Evolutionary conservation across 2,113 vertebrate species (phyloP).

Genomic region (Aspiorhynchus laticeps): DNA sequence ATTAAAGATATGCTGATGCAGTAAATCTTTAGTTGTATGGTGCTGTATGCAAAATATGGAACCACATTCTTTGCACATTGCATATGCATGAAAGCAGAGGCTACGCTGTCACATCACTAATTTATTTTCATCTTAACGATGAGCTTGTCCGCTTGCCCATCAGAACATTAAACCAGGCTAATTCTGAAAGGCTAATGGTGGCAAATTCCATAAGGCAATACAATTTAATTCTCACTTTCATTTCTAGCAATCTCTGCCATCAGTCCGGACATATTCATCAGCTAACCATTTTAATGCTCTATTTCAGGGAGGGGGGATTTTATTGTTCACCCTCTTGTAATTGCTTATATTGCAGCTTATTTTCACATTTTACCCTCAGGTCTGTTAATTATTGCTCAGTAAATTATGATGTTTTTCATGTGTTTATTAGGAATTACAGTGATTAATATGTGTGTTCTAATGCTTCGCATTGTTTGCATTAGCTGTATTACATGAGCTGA

Average conservation of each 20-base stretch:
- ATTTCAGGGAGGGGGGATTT: background rate
- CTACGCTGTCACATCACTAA: slow-evolving; percentile 45
- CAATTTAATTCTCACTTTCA: slow-evolving; percentile 14
- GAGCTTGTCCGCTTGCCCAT: background rate
- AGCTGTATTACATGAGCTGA: background rate
- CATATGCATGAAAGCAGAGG: slow-evolving; percentile 44
- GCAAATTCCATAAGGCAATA: slow-evolving; percentile 33
- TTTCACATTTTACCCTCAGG: slow-evolving; percentile 12
- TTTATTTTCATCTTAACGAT: slow-evolving; percentile 38
- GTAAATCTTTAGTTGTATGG: background rate
- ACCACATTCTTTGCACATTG: background rate
- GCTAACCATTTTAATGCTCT: slow-evolving; percentile 4
- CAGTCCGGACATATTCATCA: background rate
- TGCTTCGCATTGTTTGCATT: background rate
- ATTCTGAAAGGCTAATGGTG: slow-evolving; percentile 31
- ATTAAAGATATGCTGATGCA: background rate
- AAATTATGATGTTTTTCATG: background rate
- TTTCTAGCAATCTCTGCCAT: background rate
- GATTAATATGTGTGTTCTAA: background rate
- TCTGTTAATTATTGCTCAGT: slow-evolving; percentile 5
- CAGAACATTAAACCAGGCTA: slow-evolving; percentile 9
- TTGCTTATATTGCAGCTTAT: slow-evolving; percentile 14
- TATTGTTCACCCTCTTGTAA: background rate
- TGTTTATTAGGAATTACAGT: slow-evolving; percentile 13
- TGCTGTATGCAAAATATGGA: background rate